Percentiles rank a stretch among this genome's conserved stretches.
Conservation (phyloP, 2,888 invertebrate genomes). For the Metellina segmentata region DNA sequence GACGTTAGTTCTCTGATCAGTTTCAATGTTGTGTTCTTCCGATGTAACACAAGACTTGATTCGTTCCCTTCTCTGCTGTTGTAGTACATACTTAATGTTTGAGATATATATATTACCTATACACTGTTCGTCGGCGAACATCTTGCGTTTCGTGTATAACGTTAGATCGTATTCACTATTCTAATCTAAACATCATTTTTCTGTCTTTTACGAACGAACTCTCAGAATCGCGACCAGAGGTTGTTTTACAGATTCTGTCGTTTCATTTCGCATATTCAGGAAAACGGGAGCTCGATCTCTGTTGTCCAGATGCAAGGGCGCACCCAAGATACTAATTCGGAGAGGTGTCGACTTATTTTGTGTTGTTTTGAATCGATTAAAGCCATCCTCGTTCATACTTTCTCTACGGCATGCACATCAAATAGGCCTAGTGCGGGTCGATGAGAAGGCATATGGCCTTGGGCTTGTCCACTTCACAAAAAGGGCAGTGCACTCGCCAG, state of each 20-base stretch:
- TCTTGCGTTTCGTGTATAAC: constrained; percentile 43
- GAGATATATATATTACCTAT: constrained; percentile 34
- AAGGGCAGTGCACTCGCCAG: too few species aligned
- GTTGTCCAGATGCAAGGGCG: too few species aligned
- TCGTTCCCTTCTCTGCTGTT: constrained; percentile 56
- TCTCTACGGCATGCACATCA: too few species aligned
- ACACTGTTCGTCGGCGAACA: constrained; percentile 16
- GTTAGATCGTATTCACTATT: constrained; percentile 56
- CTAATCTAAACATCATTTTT: constrained; percentile 37
- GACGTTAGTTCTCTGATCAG: constrained; percentile 58
- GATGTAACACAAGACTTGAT: constrained; percentile 31
- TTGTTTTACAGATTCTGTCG: constrained; percentile 66
- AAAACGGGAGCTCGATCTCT: too few species aligned
- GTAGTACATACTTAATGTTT: constrained; percentile 63
- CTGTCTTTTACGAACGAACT: constrained; percentile 42
- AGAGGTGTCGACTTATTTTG: too few species aligned
- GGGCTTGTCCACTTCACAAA: too few species aligned
- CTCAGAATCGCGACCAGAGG: constrained; percentile 14
- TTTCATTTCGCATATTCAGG: constrained; percentile 6
- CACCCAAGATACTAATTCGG: too few species aligned
- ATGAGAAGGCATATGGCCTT: too few species aligned
- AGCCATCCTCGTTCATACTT: too few species aligned
- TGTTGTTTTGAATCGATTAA: too few species aligned
- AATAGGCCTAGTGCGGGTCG: too few species aligned
- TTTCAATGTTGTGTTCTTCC: constrained; percentile 56